Conservation (phyloP, 1,140 invertebrate genomes). For the Drosophila melanogaster region Release_6_plus_ISO1_MT NC_004354.4:13600001-13600500, state of each 20-base stretch:
- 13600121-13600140: slow-evolving; percentile 56
- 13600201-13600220: no score
- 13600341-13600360: no score
- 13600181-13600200: background rate
- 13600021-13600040: slow-evolving; percentile 42
- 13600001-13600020: slow-evolving; percentile 17
- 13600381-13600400: background rate
- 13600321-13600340: no score
- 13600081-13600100: slow-evolving; percentile 89
- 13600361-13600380: no score
- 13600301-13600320: no score
- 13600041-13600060: background rate
- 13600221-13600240: no score
- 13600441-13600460: slow-evolving; percentile 68
- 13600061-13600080: slow-evolving; percentile 90
- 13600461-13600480: slow-evolving; percentile 47
- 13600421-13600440: slow-evolving; percentile 24
- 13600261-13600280: no score
- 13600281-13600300: no score
- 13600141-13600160: slow-evolving; percentile 3
- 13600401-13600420: slow-evolving; percentile 23
- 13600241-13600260: no score
- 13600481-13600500: slow-evolving; percentile 2
- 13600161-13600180: background rate
- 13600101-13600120: slow-evolving; percentile 87